Percentiles rank a stretch among this genome's conserved stretches.
phyloP scores from a whole-genome alignment of 2,797 vertebrate species.

The Balearica regulorum region DNA sequence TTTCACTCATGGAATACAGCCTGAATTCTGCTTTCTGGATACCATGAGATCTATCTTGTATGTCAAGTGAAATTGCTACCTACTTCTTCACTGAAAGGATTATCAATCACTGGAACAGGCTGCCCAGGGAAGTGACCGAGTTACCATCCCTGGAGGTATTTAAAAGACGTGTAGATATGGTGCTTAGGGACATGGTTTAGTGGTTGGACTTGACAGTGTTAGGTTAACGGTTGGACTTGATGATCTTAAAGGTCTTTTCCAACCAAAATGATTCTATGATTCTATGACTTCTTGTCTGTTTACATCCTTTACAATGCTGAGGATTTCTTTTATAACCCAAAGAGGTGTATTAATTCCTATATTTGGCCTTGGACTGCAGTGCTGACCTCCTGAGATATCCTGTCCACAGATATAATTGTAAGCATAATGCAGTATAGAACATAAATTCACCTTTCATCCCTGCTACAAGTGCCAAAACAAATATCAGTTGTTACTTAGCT shows the following conservation, averaged over 20 bases:
- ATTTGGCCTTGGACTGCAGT: background rate
- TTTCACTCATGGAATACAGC: background rate
- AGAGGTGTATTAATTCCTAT: background rate
- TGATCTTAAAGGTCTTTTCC: too few species aligned
- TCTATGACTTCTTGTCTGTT: background rate
- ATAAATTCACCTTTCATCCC: slow-evolving; percentile 11
- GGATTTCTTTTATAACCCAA: background rate
- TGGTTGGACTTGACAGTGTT: too few species aligned
- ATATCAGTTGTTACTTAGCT: slow-evolving; percentile 27
- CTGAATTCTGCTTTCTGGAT: background rate
- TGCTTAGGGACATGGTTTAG: too few species aligned
- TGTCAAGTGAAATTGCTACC: background rate
- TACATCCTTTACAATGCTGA: background rate
- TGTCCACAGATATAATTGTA: background rate
- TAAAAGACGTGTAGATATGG: too few species aligned
- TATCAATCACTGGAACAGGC: too few species aligned
- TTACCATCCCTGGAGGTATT: too few species aligned
- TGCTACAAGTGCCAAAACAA: slow-evolving; percentile 17
- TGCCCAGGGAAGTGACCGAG: too few species aligned
- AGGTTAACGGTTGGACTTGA: too few species aligned
- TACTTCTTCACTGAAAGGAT: background rate
- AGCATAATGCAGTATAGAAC: background rate
- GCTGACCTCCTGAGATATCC: background rate
- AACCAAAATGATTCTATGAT: too few species aligned
- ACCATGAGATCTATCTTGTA: background rate